These are phyloP conservation scores for Urocyon cinereoargenteus DNA, from an alignment of 2,797 vertebrate genomes.

Conservation along the genomic window DNA sequence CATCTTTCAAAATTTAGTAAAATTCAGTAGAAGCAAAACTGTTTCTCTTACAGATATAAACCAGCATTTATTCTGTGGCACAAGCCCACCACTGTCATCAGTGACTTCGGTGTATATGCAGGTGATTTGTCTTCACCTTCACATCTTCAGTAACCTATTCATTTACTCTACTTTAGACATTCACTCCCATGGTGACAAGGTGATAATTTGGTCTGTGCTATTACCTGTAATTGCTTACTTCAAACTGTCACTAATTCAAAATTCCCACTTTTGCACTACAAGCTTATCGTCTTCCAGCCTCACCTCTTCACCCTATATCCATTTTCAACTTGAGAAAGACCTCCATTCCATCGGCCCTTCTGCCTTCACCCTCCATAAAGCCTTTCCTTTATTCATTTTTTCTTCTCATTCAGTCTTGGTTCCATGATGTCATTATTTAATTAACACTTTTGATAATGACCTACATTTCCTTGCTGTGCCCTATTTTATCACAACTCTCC, in stretches of 20 bases:
- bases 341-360: not conserved
- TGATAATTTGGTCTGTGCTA: not conserved
- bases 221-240: not conserved
- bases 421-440: not conserved
- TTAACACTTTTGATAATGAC: not conserved
- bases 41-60: not conserved
- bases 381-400: conserved; percentile 38
- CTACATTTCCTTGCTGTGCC: not conserved
- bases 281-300: not conserved
- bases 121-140: not conserved
- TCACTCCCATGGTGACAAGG: not conserved
- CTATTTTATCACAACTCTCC: conserved; percentile 1
- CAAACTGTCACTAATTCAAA: not conserved
- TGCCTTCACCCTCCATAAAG: not conserved
- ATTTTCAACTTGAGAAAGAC: not conserved
- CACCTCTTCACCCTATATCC: not conserved
- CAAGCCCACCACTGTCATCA: not conserved
- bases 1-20: not conserved
- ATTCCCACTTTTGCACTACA: not conserved
- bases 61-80: not conserved
- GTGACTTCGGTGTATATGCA: not conserved
- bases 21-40: not conserved
- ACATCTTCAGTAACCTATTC: not conserved
- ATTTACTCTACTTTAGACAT: not conserved
- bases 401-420: not conserved